These are phyloP conservation scores for Oceanodroma tethys DNA, from an alignment of 2,113 vertebrate species.

Conservation along the genomic window DNA sequence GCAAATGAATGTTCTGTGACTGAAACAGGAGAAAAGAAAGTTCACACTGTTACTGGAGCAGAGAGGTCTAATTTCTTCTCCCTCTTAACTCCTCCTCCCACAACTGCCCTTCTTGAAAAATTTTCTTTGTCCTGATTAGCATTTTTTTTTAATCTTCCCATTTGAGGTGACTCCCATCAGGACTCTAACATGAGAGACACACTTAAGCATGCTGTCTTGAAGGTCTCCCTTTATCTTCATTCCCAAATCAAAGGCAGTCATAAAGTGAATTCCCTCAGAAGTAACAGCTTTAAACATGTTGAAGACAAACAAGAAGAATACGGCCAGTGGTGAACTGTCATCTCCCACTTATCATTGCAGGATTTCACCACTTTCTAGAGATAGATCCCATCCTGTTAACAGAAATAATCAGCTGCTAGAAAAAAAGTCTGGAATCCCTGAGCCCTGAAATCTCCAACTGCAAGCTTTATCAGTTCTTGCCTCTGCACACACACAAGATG, in stretches of 20 bases:
- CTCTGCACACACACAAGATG: background rate
- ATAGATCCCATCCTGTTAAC: background rate
- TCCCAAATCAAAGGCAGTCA: background rate
- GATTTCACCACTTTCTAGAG: background rate
- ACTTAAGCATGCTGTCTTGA: background rate
- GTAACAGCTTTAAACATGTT: background rate
- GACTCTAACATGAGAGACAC: background rate
- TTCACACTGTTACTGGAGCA: background rate
- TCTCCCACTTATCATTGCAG: fast-evolving
- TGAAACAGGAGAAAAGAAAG: slow-evolving; percentile 5
- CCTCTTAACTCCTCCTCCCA: background rate
- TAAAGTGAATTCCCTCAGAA: background rate
- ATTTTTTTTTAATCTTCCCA: background rate
- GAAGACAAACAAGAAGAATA: background rate
- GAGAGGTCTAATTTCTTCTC: slow-evolving; percentile 27
- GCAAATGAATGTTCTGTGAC: background rate
- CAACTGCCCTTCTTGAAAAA: slow-evolving; percentile 12
- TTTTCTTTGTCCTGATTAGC: slow-evolving; percentile 40
- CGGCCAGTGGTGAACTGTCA: background rate
- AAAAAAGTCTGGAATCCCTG: background rate
- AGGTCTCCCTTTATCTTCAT: background rate
- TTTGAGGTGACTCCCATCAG: background rate
- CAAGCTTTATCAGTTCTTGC: background rate
- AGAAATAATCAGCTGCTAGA: background rate
- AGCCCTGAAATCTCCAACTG: background rate